phyloP scores from a whole-genome alignment of 2,113 vertebrate genomes.

The Hippoglossus stenolepis region DNA sequence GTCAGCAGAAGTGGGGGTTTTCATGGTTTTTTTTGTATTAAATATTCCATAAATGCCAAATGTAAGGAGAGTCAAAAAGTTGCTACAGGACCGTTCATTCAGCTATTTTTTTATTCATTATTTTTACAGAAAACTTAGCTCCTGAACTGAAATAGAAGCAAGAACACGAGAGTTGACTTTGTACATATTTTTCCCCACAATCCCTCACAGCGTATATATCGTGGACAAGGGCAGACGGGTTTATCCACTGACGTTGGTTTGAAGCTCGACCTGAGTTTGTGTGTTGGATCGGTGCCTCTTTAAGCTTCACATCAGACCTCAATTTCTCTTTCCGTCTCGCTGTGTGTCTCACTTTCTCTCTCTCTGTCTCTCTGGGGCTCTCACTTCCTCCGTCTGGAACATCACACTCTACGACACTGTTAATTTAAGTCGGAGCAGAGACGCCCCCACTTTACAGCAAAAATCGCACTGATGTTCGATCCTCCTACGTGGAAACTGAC shows the following conservation, averaged over 20 bases:
- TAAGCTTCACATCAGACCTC: constrained; percentile 69
- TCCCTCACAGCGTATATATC: constrained; percentile 29
- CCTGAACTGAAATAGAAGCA: constrained; percentile 14
- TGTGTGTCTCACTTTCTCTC: constrained; percentile 26
- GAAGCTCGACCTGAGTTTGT: constrained; percentile 8
- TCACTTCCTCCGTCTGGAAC: constrained; percentile 36
- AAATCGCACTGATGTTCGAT: constrained; percentile 28
- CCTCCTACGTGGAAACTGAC: constrained; percentile 15
- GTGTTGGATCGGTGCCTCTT: constrained; percentile 65
- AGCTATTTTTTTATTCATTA: constrained; percentile 13
- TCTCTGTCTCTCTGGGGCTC: constrained; percentile 28
- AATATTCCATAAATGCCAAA: constrained; percentile 30
- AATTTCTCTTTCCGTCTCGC: constrained; percentile 40
- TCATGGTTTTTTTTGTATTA: background rate
- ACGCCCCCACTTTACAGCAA: constrained; percentile 28
- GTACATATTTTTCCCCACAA: constrained; percentile 10
- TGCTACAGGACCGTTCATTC: constrained; percentile 23
- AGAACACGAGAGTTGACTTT: background rate
- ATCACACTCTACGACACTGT: constrained; percentile 26
- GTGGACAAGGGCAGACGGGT: constrained; percentile 22
- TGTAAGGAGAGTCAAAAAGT: constrained; percentile 7
- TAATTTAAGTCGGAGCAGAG: constrained; percentile 28
- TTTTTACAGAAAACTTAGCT: constrained; percentile 16
- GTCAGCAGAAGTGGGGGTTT: constrained; percentile 25
- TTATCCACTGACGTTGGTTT: constrained; percentile 22